Evolutionary conservation across 2,797 vertebrate genomes (phyloP).

Genomic region (Miichthys miiuy): DNA sequence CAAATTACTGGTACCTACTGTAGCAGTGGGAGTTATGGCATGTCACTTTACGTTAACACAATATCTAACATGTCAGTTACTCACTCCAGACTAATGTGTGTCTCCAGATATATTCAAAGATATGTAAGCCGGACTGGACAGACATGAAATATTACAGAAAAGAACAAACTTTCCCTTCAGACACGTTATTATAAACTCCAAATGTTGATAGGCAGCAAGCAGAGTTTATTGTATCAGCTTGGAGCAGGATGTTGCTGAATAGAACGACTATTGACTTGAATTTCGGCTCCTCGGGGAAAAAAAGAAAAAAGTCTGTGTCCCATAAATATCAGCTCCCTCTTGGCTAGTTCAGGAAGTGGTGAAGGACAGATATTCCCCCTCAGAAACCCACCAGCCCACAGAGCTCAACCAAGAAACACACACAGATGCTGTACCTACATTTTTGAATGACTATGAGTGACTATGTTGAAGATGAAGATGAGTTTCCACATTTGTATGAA

Average conservation of each 20-base stretch:
- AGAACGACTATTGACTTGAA: conserved; percentile 56
- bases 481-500: conserved; percentile 10
- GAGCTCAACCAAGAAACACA: conserved; percentile 39
- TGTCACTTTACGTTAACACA: conserved; percentile 24
- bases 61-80: conserved; percentile 41
- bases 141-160: not conserved
- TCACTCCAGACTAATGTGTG: conserved; percentile 31
- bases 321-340: conserved; percentile 66
- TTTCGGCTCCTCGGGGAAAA: conserved; percentile 47
- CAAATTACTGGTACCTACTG: conserved; percentile 27
- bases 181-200: conserved; percentile 33
- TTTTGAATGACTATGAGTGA: conserved; percentile 7
- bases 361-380: conserved; percentile 71
- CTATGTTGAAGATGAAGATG: not conserved
- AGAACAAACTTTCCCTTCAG: conserved; percentile 18
- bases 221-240: conserved; percentile 65
- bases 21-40: conserved; percentile 34
- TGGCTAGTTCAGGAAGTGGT: conserved; percentile 75
- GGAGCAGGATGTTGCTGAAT: conserved; percentile 53
- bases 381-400: conserved; percentile 50
- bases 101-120: conserved; percentile 24
- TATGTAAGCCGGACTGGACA: not conserved
- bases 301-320: conserved; percentile 25
- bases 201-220: conserved; percentile 29
- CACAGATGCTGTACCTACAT: conserved; percentile 21